A percentile compares a stretch with the other conserved stretches of the same genome.
phyloP scores from a whole-genome alignment of 2,113 vertebrate genomes.

The Lates calcarifer region DNA sequence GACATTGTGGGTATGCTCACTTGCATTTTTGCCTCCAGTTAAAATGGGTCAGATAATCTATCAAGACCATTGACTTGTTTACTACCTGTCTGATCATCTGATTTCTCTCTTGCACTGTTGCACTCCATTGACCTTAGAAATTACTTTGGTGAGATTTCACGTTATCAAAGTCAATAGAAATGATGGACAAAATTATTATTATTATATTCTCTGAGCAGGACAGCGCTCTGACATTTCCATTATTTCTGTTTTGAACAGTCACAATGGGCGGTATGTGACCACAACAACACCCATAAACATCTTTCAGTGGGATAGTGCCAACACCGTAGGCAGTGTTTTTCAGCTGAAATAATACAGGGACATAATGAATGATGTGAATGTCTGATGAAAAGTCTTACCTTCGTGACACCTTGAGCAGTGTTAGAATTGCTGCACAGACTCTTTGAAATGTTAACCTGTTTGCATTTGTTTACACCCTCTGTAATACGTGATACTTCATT shows the following conservation, averaged over 20 bases:
- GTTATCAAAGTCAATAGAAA: no score
- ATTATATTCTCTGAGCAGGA: not conserved
- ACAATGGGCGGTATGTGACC: not conserved
- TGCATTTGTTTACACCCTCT: slow-evolving; percentile 8
- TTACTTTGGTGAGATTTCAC: no score
- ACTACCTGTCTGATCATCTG: no score
- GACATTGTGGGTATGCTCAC: no score
- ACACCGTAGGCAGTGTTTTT: not conserved
- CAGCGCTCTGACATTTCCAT: not conserved
- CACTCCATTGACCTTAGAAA: no score
- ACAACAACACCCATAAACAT: not conserved
- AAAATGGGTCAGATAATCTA: no score
- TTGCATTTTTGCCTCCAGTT: no score
- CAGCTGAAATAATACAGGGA: slow-evolving; percentile 8
- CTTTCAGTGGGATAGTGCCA: not conserved
- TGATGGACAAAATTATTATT: no score
- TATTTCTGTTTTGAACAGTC: not conserved
- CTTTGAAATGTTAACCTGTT: slow-evolving; percentile 19
- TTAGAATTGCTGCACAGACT: not conserved
- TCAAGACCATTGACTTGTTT: no score
- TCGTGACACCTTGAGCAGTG: not conserved
- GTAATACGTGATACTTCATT: not conserved
- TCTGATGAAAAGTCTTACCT: not conserved
- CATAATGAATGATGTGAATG: not conserved
- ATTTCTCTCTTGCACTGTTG: no score